phyloP scores from a whole-genome alignment of 2,888 invertebrate species.

The Micropterix aruncella region DNA sequence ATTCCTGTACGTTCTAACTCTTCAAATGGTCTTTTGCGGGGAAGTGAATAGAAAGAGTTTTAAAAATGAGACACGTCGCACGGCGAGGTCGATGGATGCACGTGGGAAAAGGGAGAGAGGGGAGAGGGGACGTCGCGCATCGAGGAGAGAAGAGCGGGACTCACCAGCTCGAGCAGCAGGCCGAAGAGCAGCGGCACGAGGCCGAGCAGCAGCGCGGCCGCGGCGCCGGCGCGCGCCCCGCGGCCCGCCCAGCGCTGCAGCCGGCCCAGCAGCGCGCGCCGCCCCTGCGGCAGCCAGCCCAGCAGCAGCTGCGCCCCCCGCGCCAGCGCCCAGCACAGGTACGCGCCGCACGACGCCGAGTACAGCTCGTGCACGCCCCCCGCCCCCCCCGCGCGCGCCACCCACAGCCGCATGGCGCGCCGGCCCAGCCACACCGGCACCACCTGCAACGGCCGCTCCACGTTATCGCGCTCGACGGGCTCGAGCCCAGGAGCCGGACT shows the following conservation, averaged over 20 bases:
- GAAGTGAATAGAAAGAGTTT: no score
- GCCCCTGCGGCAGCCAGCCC: conserved; percentile 83
- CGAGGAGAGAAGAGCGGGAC: conserved; percentile 26
- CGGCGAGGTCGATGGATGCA: conserved; percentile 51
- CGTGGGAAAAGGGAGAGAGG: conserved; percentile 37
- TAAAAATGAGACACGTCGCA: conserved; percentile 50
- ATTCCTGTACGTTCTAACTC: no score
- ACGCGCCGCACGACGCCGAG: conserved; percentile 88
- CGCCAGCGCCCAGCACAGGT: conserved; percentile 87
- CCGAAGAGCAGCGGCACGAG: conserved; percentile 89
- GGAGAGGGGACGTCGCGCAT: conserved; percentile 39
- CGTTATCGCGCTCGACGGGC: no score
- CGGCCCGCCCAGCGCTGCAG: conserved; percentile 59
- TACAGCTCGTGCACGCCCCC: conserved; percentile 89
- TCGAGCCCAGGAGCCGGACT: no score
- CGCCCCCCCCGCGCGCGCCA: conserved; percentile 40
- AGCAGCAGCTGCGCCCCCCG: conserved; percentile 69
- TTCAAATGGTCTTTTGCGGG: no score
- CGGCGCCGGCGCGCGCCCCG: conserved; percentile 62
- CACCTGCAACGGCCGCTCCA: no score
- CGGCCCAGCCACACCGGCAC: conserved; percentile 87
- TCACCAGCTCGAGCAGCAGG: conserved; percentile 71
- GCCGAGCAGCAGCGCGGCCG: conserved; percentile 68
- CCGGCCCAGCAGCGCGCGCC: conserved; percentile 57
- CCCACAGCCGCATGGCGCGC: conserved; percentile 76